Evolutionary conservation across 2,888 invertebrate genomes (phyloP).

Genomic region (Plusia festucae): DNA sequence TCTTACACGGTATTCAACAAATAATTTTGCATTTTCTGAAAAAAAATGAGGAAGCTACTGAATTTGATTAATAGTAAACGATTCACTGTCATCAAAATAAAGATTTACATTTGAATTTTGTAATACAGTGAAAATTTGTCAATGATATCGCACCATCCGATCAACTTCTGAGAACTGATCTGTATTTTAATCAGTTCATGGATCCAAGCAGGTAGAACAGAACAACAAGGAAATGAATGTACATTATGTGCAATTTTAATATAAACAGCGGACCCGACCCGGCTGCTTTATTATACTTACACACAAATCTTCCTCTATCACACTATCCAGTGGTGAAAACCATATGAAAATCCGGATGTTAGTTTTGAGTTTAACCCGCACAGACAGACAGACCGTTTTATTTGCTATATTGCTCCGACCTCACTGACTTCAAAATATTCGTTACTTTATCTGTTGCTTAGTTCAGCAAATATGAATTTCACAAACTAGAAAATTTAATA

Average conservation of each 20-base stretch:
- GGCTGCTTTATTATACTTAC: too few relatives aligned
- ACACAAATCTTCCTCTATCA: too few relatives aligned
- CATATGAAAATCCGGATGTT: too few relatives aligned
- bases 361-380: too few relatives aligned
- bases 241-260: slow-evolving; percentile 33
- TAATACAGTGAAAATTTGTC: slow-evolving; percentile 65
- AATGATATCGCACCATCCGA: slow-evolving; percentile 71
- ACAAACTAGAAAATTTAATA: too few relatives aligned
- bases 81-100: slow-evolving; percentile 61
- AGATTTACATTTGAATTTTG: slow-evolving; percentile 63
- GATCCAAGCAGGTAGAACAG: slow-evolving; percentile 58
- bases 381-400: too few relatives aligned
- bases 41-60: slow-evolving; percentile 41
- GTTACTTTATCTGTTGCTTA: too few relatives aligned
- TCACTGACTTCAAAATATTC: too few relatives aligned
- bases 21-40: slow-evolving; percentile 53
- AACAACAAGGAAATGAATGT: slow-evolving; percentile 20
- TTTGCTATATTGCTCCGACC: too few relatives aligned
- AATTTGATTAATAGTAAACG: slow-evolving; percentile 53
- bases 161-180: slow-evolving; percentile 72
- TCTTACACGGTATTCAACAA: slow-evolving; percentile 30
- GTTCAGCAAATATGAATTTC: too few relatives aligned
- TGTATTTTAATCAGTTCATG: slow-evolving; percentile 54
- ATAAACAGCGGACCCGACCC: too few relatives aligned
- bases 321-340: too few relatives aligned